These are phyloP conservation scores for Ennomos erosarius DNA, from an alignment of 2,888 invertebrate genomes.

Conservation along the genomic window DNA sequence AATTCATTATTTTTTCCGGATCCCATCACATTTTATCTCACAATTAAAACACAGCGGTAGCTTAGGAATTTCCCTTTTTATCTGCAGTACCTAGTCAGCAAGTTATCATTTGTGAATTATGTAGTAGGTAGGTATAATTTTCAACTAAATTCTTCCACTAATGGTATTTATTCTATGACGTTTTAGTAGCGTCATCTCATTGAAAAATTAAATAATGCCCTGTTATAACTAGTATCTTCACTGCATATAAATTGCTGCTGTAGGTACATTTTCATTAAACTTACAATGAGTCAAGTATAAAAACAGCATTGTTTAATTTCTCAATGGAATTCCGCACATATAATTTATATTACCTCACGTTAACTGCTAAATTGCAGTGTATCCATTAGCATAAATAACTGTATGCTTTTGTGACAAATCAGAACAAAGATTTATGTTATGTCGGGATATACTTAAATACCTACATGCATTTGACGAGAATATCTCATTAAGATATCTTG, in stretches of 20 bases:
- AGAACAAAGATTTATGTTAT: conserved; percentile 7
- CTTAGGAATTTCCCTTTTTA: conserved; percentile 31
- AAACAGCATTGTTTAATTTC: conserved; percentile 13
- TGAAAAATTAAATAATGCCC: too few species aligned
- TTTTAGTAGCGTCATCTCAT: too few species aligned
- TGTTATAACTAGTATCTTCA: too few species aligned
- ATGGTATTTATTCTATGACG: too few species aligned
- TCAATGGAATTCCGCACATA: conserved; percentile 22
- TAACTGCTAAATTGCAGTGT: conserved; percentile 14
- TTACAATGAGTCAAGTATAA: conserved; percentile 7
- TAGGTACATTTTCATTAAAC: conserved; percentile 15
- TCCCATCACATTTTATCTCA: conserved; percentile 26
- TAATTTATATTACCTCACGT: conserved; percentile 14
- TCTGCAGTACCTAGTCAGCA: conserved; percentile 1
- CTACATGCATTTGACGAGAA: conserved; percentile 13
- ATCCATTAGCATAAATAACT: conserved; percentile 26
- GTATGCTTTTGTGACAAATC: conserved; percentile 7
- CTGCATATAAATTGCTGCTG: neutral
- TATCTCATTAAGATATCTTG: conserved; percentile 17
- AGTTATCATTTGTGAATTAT: neutral
- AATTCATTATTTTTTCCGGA: conserved; percentile 30
- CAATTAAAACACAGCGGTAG: conserved; percentile 24
- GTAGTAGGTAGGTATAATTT: neutral
- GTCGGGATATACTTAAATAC: conserved; percentile 18
- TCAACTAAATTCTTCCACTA: too few species aligned